Conservation (phyloP, 2,797 vertebrate genomes). For the Naso thynnoides region DNA sequence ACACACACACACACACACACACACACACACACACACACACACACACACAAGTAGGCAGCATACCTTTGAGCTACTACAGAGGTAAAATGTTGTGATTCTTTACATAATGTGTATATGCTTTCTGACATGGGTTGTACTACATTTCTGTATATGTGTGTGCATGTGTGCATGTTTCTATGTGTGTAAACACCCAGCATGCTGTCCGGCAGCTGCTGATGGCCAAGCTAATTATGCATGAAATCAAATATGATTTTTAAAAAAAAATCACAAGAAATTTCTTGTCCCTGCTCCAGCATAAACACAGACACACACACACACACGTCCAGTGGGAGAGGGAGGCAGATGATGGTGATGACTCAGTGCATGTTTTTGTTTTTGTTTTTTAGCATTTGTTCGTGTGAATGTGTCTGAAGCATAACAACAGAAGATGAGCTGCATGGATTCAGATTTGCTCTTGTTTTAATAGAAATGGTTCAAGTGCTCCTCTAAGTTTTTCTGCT, state of each 20-base stretch:
- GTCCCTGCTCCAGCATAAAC: constrained; percentile 21
- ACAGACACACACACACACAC: constrained; percentile 27
- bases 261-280: constrained; percentile 70
- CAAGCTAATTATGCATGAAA: constrained; percentile 87
- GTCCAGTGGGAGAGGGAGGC: constrained; percentile 40
- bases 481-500: no score
- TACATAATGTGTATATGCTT: not conserved
- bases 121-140: constrained; percentile 19
- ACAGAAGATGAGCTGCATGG: constrained; percentile 17
- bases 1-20: constrained; percentile 27
- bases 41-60: constrained; percentile 18
- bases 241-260: constrained; percentile 84
- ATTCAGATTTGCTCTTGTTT: constrained; percentile 2
- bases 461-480: constrained; percentile 1
- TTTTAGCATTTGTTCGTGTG: constrained; percentile 7
- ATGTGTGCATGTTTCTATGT: constrained; percentile 22
- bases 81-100: constrained; percentile 24
- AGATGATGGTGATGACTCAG: constrained; percentile 37
- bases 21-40: constrained; percentile 10
- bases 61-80: constrained; percentile 5
- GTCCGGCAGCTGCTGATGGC: constrained; percentile 72
- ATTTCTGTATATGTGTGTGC: not conserved
- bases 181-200: constrained; percentile 51
- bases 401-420: constrained; percentile 4
- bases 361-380: constrained; percentile 37